These are phyloP conservation scores for Diplolepis rosae DNA, from an alignment of 2,888 invertebrate genomes.

Conservation along the genomic window DNA sequence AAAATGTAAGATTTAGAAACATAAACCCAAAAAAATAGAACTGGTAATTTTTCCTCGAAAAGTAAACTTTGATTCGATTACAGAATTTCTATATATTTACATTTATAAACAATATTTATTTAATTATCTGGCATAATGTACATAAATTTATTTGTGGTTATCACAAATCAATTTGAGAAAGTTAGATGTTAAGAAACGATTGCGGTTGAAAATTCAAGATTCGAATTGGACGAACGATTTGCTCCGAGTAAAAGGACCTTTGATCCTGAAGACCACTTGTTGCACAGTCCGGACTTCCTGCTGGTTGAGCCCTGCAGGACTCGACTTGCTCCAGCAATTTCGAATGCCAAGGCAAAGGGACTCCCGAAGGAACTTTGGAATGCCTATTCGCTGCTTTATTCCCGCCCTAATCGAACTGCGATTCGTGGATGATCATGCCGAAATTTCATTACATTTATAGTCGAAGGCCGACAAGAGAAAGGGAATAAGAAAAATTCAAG, in stretches of 20 bases:
- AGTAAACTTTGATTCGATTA: too few species aligned
- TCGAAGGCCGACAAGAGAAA: conserved; percentile 34
- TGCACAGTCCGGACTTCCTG: conserved; percentile 66
- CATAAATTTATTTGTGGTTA: too few species aligned
- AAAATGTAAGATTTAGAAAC: too few species aligned
- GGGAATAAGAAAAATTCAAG: conserved; percentile 38
- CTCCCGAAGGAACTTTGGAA: conserved; percentile 53
- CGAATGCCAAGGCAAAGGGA: conserved; percentile 64
- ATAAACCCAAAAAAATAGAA: too few species aligned
- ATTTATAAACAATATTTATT: background rate
- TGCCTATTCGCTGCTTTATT: conserved; percentile 66
- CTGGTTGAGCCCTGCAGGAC: conserved; percentile 62
- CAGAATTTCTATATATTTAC: too few species aligned
- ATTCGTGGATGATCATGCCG: conserved; percentile 42
- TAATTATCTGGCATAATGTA: background rate
- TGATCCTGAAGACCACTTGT: conserved; percentile 69
- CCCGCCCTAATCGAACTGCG: conserved; percentile 55
- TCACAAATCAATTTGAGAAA: background rate
- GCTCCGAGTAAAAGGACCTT: conserved; percentile 57
- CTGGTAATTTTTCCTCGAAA: too few species aligned
- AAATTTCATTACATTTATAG: conserved; percentile 41
- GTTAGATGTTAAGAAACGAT: conserved; percentile 14
- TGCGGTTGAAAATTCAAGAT: conserved; percentile 18
- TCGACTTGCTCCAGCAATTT: conserved; percentile 62
- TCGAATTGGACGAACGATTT: conserved; percentile 56